phyloP scores from a whole-genome alignment of 2,797 vertebrate species.

The Vireo griseus region DNA sequence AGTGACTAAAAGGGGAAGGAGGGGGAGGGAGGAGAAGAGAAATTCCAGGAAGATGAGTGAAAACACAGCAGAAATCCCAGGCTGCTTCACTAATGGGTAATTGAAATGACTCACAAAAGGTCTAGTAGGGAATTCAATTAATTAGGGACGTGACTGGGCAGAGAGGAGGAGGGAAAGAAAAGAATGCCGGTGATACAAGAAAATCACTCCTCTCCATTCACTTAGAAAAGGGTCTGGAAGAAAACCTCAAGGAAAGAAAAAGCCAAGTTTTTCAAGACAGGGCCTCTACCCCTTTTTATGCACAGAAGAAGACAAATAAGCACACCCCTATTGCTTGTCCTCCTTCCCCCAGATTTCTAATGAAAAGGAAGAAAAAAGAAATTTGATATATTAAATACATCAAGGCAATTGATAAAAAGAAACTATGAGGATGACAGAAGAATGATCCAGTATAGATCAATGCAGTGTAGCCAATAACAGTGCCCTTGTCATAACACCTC shows the following conservation, averaged over 20 bases:
- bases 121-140: slow-evolving; percentile 71
- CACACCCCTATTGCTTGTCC: neutral
- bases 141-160: slow-evolving; percentile 64
- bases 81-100: slow-evolving; percentile 68
- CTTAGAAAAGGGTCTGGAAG: slow-evolving; percentile 32
- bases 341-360: neutral
- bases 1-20: slow-evolving; percentile 61
- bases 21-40: slow-evolving; percentile 50
- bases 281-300: neutral
- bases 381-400: neutral
- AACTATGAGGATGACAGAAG: neutral
- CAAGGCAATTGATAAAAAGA: neutral
- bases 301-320: neutral
- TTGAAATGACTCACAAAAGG: slow-evolving; percentile 72
- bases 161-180: slow-evolving; percentile 58
- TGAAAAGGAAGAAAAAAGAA: neutral
- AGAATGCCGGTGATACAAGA: slow-evolving; percentile 43
- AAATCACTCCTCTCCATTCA: slow-evolving; percentile 40
- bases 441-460: neutral
- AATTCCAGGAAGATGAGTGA: slow-evolving; percentile 70
- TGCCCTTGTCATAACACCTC: neutral
- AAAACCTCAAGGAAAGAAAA: slow-evolving; percentile 25
- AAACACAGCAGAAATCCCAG: slow-evolving; percentile 61
- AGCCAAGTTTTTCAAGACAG: neutral
- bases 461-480: neutral